Conservation (phyloP, 2,888 invertebrate genomes). For the Hylaea fasciaria region DNA sequence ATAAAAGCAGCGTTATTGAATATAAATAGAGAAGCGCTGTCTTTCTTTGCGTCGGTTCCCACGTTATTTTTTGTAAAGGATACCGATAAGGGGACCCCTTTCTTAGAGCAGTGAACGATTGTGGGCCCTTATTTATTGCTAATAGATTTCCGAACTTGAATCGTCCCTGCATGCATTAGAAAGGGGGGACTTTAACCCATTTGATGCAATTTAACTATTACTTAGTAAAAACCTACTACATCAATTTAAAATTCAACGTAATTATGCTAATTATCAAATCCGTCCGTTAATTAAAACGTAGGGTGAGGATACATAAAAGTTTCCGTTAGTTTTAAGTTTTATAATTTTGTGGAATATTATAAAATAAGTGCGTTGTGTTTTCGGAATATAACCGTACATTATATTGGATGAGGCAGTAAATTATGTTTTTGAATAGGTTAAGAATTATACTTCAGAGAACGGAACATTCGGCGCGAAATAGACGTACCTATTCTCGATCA, state of each 20-base stretch:
- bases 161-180: conserved; percentile 69
- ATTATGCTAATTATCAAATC: background rate
- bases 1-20: conserved; percentile 67
- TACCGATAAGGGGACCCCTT: conserved; percentile 83
- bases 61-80: conserved; percentile 80
- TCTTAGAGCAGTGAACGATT: conserved; percentile 75
- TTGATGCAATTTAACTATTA: conserved; percentile 53
- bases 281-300: background rate
- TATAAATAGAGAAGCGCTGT: conserved; percentile 73
- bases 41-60: conserved; percentile 79
- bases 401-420: no score
- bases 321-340: background rate
- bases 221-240: conserved; percentile 34
- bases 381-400: no score
- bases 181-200: conserved; percentile 60
- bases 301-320: background rate
- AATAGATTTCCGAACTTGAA: conserved; percentile 78
- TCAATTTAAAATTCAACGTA: conserved; percentile 12
- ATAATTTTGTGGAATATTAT: background rate
- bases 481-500: no score
- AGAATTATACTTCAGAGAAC: no score
- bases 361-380: background rate
- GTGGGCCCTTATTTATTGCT: conserved; percentile 80
- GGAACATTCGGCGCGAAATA: no score
- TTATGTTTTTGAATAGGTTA: no score